Base-by-base conservation (phyloP, 2,888 invertebrate genomes). In the Phasia obesa region DNA sequence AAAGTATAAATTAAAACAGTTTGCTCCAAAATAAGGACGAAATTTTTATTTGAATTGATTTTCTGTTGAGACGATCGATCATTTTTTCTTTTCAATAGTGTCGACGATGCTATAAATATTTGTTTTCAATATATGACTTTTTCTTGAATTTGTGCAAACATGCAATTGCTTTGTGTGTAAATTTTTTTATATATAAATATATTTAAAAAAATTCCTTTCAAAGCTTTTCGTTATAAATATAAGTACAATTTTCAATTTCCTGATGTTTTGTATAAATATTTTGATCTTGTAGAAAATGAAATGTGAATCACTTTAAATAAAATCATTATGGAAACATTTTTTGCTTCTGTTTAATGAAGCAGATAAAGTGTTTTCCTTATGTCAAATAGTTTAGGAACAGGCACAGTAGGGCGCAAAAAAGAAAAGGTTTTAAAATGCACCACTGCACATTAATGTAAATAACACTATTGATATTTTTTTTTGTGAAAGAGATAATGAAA, bases 11-110 rank as follows among this genome's bases (percentile, higher is more conserved):
- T 27, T 4, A 27, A 4, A 27, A 57, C 25, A 17, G 2, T 53
- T 25, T 27, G 17, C 17, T 53, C 9, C 6, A 47, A 17, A 15
- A 74, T 74, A 64, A 64, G 53, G 55, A 74, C 27, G 21, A 44
- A 9, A 55, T 75, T 55, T n/a, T 65, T 62, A 15, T 55, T 57
- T 35, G 11, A 57, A 75, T 57, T 65, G 74, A 65, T 57, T 65
- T 75, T 25, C 42, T 65, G 19, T 64, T 55, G 62, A 35, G 5
- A 27, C 17, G 27, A 55, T 65, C 55, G 55, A 65, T 65, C 57
- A 65, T 49, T 65, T 75, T 47, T 21, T 27, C 31, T 64, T 64
- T 38, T 15, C 27, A 62, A 62, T 38, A 73, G 42, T 25, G 1
- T 35, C 19, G 47, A n/a, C 0, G 44, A 35, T n/a, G 21, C 7